Evolutionary conservation across 2,888 invertebrate species (phyloP).

Genomic region (Ochropleura leucogaster): DNA sequence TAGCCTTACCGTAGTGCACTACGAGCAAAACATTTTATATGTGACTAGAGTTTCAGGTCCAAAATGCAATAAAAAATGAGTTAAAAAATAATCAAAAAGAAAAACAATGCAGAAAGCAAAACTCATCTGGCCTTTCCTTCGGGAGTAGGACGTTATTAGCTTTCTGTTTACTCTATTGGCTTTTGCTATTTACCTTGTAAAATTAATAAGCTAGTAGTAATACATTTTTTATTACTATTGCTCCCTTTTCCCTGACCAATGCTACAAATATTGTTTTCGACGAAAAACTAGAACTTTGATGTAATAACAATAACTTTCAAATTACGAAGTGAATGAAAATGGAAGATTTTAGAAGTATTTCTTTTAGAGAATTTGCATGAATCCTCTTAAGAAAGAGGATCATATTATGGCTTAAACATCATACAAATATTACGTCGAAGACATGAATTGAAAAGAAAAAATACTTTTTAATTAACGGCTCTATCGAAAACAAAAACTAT

Average conservation of each 20-base stretch:
- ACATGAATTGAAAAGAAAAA: background rate
- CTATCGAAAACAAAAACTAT: too few species aligned
- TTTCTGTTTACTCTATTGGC: conserved; percentile 50
- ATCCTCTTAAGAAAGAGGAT: background rate
- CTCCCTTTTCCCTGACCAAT: conserved; percentile 5
- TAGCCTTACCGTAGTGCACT: background rate
- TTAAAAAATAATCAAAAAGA: background rate
- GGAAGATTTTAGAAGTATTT: background rate
- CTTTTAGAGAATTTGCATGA: too few species aligned
- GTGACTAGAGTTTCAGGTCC: too few species aligned
- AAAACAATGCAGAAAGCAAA: conserved; percentile 35
- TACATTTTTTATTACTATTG: conserved; percentile 38
- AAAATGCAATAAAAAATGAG: background rate
- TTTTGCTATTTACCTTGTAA: conserved; percentile 47
- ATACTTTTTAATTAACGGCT: too few species aligned
- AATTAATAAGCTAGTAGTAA: conserved; percentile 38
- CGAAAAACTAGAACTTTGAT: background rate
- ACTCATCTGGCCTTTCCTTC: conserved; percentile 18
- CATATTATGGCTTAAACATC: background rate
- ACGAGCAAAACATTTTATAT: too few species aligned
- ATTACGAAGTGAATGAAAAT: conserved; percentile 4
- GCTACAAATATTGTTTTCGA: conserved; percentile 7
- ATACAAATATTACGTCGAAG: background rate
- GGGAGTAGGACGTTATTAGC: conserved; percentile 48
- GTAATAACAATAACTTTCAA: conserved; percentile 9